phyloP scores from a whole-genome alignment of 1,140 invertebrate species.

The Magallana ariakensis region DNA sequence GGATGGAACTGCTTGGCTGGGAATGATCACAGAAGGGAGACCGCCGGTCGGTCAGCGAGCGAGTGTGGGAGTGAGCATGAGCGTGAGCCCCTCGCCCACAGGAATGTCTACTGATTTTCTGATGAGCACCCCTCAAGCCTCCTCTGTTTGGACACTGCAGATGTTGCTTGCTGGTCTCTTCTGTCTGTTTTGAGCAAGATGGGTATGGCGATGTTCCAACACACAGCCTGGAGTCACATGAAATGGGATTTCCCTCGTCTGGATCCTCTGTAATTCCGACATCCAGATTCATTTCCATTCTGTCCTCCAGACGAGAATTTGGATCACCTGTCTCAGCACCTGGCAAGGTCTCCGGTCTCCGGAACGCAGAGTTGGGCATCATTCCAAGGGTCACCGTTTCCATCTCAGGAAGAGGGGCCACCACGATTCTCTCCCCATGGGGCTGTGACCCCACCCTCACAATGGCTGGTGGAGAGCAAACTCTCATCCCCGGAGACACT shows the following conservation, averaged over 20 bases:
- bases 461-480: background rate
- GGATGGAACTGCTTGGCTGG: background rate
- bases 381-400: slow-evolving; percentile 20
- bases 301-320: background rate
- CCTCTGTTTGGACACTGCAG: background rate
- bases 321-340: slow-evolving; percentile 24
- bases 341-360: slow-evolving; percentile 20
- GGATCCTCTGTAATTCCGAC: background rate
- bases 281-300: slow-evolving; percentile 28
- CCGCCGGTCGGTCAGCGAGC: background rate
- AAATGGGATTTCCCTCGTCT: background rate
- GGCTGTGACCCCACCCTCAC: slow-evolving; percentile 5
- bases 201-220: background rate
- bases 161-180: background rate
- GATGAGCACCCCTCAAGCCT: background rate
- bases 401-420: slow-evolving; percentile 11
- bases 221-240: background rate
- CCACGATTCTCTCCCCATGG: slow-evolving; percentile 2
- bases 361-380: background rate
- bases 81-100: background rate
- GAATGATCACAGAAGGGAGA: slow-evolving; percentile 18
- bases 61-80: background rate
- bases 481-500: background rate
- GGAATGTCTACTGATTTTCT: slow-evolving; percentile 20
- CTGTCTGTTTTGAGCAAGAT: background rate